Conservation (phyloP, 1,140 invertebrate genomes). For the Pogonomyrmex barbatus region DNA sequence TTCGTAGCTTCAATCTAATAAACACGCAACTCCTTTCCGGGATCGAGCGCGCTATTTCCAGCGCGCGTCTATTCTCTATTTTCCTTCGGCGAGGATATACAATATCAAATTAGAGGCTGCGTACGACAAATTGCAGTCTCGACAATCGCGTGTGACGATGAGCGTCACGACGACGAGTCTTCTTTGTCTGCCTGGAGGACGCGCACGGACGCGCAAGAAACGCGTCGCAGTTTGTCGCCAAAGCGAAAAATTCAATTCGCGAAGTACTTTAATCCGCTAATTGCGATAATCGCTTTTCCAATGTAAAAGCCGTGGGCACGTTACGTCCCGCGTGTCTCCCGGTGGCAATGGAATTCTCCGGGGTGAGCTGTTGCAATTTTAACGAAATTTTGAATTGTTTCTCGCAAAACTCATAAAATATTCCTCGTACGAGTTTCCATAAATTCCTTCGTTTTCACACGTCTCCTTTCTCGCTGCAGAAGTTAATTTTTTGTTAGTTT, state of each 20-base stretch:
- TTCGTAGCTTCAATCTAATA: slow-evolving; percentile 78
- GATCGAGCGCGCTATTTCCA: slow-evolving; percentile 21
- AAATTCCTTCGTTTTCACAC: neutral
- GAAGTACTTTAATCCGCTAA: slow-evolving; percentile 52
- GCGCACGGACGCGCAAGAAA: slow-evolving; percentile 23
- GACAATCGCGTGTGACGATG: slow-evolving; percentile 30
- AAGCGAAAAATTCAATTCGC: slow-evolving; percentile 49
- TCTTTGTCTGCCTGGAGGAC: neutral
- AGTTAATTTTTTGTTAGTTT: neutral
- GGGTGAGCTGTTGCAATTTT: neutral
- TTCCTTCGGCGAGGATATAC: slow-evolving; percentile 31
- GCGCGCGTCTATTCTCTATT: slow-evolving; percentile 43
- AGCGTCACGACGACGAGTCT: neutral
- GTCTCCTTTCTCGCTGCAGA: neutral
- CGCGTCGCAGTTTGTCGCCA: slow-evolving; percentile 21
- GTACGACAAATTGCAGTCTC: slow-evolving; percentile 42
- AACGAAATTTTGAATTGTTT: slow-evolving; percentile 6
- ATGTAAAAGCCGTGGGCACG: neutral
- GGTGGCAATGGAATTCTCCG: neutral
- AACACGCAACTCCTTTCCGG: slow-evolving; percentile 65
- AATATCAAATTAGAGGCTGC: slow-evolving; percentile 47
- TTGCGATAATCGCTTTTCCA: slow-evolving; percentile 46
- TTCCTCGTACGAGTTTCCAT: neutral
- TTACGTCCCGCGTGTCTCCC: neutral
- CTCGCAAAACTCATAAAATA: neutral